phyloP scores from a whole-genome alignment of 2,113 vertebrate species.

The Mormoops blainvillei region DNA sequence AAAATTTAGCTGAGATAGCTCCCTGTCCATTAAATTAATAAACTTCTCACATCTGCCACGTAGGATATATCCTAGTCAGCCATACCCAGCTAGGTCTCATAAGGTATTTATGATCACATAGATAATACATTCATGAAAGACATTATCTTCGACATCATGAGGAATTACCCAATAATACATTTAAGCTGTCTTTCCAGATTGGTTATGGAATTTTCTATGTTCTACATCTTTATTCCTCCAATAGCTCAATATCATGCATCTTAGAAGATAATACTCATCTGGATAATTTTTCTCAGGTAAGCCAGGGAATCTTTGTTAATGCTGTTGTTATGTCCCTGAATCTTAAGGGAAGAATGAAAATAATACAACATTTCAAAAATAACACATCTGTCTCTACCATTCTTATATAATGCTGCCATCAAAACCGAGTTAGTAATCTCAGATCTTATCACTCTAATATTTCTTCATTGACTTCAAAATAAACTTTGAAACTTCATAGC shows the following conservation, averaged over 20 bases:
- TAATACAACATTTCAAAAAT: not conserved
- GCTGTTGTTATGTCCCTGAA: not conserved
- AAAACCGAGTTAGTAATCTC: not conserved
- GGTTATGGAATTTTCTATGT: slow-evolving; percentile 72
- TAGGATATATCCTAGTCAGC: slow-evolving; percentile 43
- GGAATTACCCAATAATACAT: slow-evolving; percentile 75
- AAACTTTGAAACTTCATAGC: not conserved
- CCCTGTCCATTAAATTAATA: slow-evolving; percentile 56
- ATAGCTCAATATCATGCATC: slow-evolving; percentile 25
- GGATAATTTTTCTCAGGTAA: slow-evolving; percentile 20
- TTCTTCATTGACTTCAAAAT: not conserved
- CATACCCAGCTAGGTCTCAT: slow-evolving; percentile 62
- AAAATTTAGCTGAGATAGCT: not conserved
- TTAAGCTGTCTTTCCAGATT: slow-evolving; percentile 72
- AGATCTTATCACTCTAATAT: not conserved
- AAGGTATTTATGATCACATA: slow-evolving; percentile 73
- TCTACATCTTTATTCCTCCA: slow-evolving; percentile 33
- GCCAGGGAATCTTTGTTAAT: not conserved
- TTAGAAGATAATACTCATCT: slow-evolving; percentile 38
- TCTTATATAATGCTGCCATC: not conserved
- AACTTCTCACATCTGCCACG: slow-evolving; percentile 47
- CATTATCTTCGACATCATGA: slow-evolving; percentile 73
- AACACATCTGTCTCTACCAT: not conserved
- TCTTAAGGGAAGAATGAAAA: not conserved
- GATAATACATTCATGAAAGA: slow-evolving; percentile 76